phyloP scores from a whole-genome alignment of 2,888 invertebrate species.

The Melieria omissa region DNA sequence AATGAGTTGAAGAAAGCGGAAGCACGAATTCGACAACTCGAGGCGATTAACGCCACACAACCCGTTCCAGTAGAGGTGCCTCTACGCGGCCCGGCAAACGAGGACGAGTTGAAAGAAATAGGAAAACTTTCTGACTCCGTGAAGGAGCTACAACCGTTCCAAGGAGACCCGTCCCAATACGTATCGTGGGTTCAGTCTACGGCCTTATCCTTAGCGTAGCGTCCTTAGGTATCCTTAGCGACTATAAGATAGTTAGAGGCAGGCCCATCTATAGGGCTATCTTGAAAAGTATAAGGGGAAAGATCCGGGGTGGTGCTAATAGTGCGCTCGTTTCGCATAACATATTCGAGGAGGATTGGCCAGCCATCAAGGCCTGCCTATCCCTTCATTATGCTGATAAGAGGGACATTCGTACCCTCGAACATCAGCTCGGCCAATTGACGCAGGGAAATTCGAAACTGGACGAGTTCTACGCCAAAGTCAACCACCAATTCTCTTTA shows the following conservation, averaged over 20 bases:
- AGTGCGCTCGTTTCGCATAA: slow-evolving; percentile 37
- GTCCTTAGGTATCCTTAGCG: slow-evolving; percentile 33
- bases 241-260: slow-evolving; percentile 33
- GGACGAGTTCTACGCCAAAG: too few species aligned
- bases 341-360: slow-evolving; percentile 41
- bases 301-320: slow-evolving; percentile 38
- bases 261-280: slow-evolving; percentile 41
- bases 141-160: slow-evolving; percentile 37
- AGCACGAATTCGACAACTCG: background rate
- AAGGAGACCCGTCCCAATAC: slow-evolving; percentile 39
- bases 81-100: slow-evolving; percentile 6
- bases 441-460: too few species aligned
- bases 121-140: slow-evolving; percentile 34
- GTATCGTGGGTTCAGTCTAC: slow-evolving; percentile 39
- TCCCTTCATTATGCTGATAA: slow-evolving; percentile 47
- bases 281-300: slow-evolving; percentile 34
- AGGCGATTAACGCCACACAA: background rate
- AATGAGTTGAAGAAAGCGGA: background rate
- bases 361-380: slow-evolving; percentile 40
- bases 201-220: too few species aligned
- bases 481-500: too few species aligned
- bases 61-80: background rate
- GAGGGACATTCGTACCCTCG: too few species aligned
- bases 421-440: too few species aligned
- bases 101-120: slow-evolving; percentile 30